Percentiles rank a stretch among this genome's conserved stretches.
phyloP scores from a whole-genome alignment of 35 echinoderm and acorn worm genomes.

The Apostichopus parvimensis region DNA sequence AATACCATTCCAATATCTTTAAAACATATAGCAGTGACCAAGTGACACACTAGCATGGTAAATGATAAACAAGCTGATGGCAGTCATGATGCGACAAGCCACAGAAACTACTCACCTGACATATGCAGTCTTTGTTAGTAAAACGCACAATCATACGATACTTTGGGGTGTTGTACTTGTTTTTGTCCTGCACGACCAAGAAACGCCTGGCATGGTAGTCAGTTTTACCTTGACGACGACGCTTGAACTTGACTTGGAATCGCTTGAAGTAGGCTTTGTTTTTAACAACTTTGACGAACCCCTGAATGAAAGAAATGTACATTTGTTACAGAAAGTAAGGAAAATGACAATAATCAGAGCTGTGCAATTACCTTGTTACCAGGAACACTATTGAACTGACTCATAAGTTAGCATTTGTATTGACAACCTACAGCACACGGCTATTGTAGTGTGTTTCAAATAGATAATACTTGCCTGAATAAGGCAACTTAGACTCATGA shows the following conservation, averaged over 20 bases:
- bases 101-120: constrained; percentile 73
- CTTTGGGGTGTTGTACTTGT: constrained; percentile 99
- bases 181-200: constrained; percentile 97
- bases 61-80: too few relatives aligned
- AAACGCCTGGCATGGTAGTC: constrained; percentile 93
- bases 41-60: too few relatives aligned
- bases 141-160: constrained; percentile 98
- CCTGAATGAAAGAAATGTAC: constrained; percentile 45
- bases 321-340: too few relatives aligned
- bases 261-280: constrained; percentile 99
- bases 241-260: constrained; percentile 98
- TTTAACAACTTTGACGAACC: constrained; percentile 98
- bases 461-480: too few relatives aligned
- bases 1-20: too few relatives aligned
- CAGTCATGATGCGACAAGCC: background rate
- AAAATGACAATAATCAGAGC: too few relatives aligned
- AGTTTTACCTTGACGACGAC: constrained; percentile 95
- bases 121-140: constrained; percentile 97
- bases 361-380: too few relatives aligned
- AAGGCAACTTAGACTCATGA: too few relatives aligned
- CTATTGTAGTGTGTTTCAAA: too few relatives aligned
- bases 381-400: too few relatives aligned
- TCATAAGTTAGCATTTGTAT: background rate
- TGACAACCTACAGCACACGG: too few relatives aligned
- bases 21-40: too few relatives aligned